Conservation (phyloP, 2,888 invertebrate species). For the Cinara cedri region DNA sequence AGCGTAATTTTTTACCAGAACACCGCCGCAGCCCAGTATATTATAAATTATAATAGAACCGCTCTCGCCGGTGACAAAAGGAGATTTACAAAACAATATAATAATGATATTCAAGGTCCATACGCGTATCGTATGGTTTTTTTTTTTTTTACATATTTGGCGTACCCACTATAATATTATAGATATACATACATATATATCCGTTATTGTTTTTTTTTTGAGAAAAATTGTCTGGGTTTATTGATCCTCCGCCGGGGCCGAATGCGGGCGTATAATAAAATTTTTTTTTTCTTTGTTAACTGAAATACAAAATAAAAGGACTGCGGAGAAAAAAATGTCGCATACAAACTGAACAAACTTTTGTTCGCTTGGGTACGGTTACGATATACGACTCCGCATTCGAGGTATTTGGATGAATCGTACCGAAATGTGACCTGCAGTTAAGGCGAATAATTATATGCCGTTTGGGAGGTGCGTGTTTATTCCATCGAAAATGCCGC, state of each 20-base stretch:
- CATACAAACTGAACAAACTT: too few species aligned
- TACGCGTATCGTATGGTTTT: not conserved
- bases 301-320: not conserved
- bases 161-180: not conserved
- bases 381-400: too few species aligned
- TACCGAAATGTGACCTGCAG: too few species aligned
- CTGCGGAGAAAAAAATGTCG: too few species aligned
- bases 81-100: slow-evolving; percentile 41
- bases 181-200: too few species aligned
- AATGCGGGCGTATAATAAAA: slow-evolving; percentile 9
- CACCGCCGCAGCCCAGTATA: too few species aligned
- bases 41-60: slow-evolving; percentile 18
- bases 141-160: not conserved
- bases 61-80: slow-evolving; percentile 17
- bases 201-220: slow-evolving; percentile 34
- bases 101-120: slow-evolving; percentile 37
- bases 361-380: too few species aligned
- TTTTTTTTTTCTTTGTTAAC: not conserved
- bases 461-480: too few species aligned
- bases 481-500: too few species aligned
- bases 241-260: not conserved
- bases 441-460: too few species aligned
- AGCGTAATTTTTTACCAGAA: slow-evolving; percentile 13
- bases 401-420: too few species aligned
- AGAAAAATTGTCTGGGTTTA: slow-evolving; percentile 22